phyloP scores from a whole-genome alignment of 1,140 invertebrate species.

The Lepidurus packardi region DNA sequence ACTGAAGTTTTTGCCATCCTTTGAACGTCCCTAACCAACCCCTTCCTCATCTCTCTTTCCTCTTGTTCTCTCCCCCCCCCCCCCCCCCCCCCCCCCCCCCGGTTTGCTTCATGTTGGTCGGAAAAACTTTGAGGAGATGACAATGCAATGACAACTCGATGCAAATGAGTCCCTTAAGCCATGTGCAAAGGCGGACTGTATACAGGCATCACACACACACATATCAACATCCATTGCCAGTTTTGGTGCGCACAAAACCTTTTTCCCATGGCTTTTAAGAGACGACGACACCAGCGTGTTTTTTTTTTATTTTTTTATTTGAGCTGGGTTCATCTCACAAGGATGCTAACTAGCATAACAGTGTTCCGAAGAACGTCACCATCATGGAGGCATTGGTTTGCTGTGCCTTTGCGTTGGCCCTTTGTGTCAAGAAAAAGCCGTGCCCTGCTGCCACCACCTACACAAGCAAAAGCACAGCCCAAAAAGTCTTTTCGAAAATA shows the following conservation, averaged over 20 bases:
- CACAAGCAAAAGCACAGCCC: neutral
- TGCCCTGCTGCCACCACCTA: neutral
- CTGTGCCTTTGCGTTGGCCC: neutral
- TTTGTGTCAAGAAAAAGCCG: neutral
- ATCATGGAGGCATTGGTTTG: neutral
- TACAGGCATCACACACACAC: neutral
- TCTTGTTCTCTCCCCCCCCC: too few relatives aligned
- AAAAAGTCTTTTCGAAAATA: neutral
- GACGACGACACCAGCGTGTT: neutral
- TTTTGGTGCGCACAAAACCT: neutral
- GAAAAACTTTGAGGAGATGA: conserved; percentile 5
- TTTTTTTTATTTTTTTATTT: neutral
- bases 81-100: too few relatives aligned
- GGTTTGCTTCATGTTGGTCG: neutral
- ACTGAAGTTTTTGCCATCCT: neutral
- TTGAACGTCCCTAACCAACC: neutral
- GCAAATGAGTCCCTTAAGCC: conserved; percentile 2
- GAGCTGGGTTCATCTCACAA: neutral
- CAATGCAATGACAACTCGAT: conserved; percentile 19
- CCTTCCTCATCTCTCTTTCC: neutral
- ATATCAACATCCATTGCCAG: neutral
- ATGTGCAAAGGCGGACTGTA: conserved; percentile 5
- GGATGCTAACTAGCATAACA: conserved; percentile 1
- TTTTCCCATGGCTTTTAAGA: neutral
- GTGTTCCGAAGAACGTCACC: neutral